Percentiles rank a stretch among this genome's conserved stretches.
Evolutionary conservation across 2,797 vertebrate genomes (phyloP).

Genomic region (Enoplosus armatus): DNA sequence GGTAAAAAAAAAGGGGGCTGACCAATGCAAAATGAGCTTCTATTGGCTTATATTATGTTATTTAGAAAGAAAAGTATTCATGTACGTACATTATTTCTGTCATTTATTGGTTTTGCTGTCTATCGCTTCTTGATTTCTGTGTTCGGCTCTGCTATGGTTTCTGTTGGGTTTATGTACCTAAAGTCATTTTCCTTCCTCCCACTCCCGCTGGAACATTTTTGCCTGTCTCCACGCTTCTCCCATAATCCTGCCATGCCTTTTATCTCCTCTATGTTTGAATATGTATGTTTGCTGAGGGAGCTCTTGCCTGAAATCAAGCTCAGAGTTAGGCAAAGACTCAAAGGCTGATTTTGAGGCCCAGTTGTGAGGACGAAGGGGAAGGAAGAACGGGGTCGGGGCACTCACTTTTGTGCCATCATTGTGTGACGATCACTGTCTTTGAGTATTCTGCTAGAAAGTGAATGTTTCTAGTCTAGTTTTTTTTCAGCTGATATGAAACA

Average conservation of each 20-base stretch:
- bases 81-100: neutral
- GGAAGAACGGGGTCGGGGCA: constrained; percentile 53
- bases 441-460: neutral
- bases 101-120: constrained; percentile 30
- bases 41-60: constrained; percentile 55
- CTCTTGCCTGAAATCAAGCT: constrained; percentile 46
- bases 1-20: constrained; percentile 65
- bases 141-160: constrained; percentile 40
- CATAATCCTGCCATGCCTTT: constrained; percentile 54
- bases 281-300: constrained; percentile 40
- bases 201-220: constrained; percentile 46
- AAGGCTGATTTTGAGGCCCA: constrained; percentile 71
- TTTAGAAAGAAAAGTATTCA: constrained; percentile 18
- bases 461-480: constrained; percentile 10
- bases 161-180: constrained; percentile 57
- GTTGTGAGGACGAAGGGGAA: constrained; percentile 61
- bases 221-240: constrained; percentile 46
- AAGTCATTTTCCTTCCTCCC: constrained; percentile 68
- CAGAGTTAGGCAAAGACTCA: constrained; percentile 39
- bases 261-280: constrained; percentile 42
- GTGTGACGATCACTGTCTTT: constrained; percentile 31
- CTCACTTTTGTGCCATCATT: constrained; percentile 53
- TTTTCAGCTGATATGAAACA: constrained; percentile 44
- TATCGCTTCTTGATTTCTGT: constrained; percentile 34
- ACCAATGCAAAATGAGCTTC: constrained; percentile 56